Conservation (phyloP, 64 coral and sea anemone species). For the Stichodactyla mertensii region DNA sequence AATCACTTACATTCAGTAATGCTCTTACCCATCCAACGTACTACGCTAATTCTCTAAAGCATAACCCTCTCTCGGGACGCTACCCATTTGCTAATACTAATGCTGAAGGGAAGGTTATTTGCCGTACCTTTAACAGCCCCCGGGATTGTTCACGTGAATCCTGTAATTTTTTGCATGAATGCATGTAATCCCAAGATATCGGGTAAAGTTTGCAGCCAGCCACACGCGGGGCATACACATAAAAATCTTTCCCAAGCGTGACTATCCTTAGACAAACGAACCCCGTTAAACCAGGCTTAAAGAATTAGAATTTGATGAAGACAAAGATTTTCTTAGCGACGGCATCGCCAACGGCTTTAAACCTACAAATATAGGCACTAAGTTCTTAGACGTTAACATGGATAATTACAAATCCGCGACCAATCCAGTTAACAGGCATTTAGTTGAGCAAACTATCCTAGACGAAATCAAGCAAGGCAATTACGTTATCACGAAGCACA, state of each 20-base stretch:
- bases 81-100: not conserved
- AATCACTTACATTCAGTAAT: too few species aligned
- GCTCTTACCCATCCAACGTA: too few species aligned
- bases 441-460: not conserved
- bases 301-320: not conserved
- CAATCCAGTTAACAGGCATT: not conserved
- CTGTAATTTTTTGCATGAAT: slow-evolving; percentile 27
- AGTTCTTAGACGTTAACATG: not conserved
- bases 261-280: not conserved
- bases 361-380: not conserved
- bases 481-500: slow-evolving; percentile 9
- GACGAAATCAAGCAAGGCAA: slow-evolving; percentile 22
- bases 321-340: slow-evolving; percentile 10
- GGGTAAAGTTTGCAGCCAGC: not conserved
- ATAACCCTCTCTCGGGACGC: not conserved
- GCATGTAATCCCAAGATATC: slow-evolving; percentile 2
- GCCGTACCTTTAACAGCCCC: slow-evolving; percentile 5
- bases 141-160: not conserved
- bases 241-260: too few species aligned
- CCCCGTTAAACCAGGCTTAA: not conserved
- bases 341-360: slow-evolving; percentile 13
- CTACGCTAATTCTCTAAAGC: not conserved
- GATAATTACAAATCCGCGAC: slow-evolving; percentile 29
- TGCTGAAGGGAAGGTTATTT: slow-evolving; percentile 7
- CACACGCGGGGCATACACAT: not conserved